Base-by-base conservation (phyloP, 2,797 vertebrate species). In the Rhadinocentrus ornatus region DNA sequence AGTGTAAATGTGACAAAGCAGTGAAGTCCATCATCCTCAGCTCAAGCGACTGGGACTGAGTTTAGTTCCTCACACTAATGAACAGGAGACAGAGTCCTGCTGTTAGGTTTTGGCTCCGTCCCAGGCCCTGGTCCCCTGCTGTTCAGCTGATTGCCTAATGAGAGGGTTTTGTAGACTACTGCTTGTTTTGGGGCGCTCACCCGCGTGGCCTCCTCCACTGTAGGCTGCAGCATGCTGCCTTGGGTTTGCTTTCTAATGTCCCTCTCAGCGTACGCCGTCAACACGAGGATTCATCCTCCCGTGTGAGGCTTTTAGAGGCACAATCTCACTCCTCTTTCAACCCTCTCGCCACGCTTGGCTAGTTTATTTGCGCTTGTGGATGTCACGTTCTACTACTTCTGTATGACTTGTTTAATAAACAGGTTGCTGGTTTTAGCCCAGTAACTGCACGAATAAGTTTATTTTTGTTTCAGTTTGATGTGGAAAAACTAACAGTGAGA, bases 141-240 rank as follows among this genome's bases (percentile, higher is more conserved):
- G 67, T 7, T 71, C 66, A 3, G 27, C 70, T 60, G 70, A 74
- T 77, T 68, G 48, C 75, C 69, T 55, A 59, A 62, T 62, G 54
- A 72, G 31, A 61, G 31, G 57, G n/a, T 71, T 75, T 35, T 16
- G 29, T 31, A 31, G 29, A 31, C 29, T 31, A 31, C 4, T 6
- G 29, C 29, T 31, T 31, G 57, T 69, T 15, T 54, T 7, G 2
- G 57, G 50, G 32, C 4, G 1, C 20, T 41, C 8, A 3, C n/a
- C 24, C 58, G 7, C 6, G 7, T 35, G 18, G 46, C 60, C 4
- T 59, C 41, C n/a, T 4, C 46, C 2, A 32, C 16, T 15, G 52
- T 61, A 68, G 73, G 73, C 60, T 41, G 32, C 1, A 2, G 8
- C 2, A 1, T 24, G 16, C 3, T 31, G 16, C 3, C 69, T 63